These are phyloP conservation scores for Plecotus auritus DNA, from an alignment of 2,113 vertebrate genomes.

Conservation along the genomic window DNA sequence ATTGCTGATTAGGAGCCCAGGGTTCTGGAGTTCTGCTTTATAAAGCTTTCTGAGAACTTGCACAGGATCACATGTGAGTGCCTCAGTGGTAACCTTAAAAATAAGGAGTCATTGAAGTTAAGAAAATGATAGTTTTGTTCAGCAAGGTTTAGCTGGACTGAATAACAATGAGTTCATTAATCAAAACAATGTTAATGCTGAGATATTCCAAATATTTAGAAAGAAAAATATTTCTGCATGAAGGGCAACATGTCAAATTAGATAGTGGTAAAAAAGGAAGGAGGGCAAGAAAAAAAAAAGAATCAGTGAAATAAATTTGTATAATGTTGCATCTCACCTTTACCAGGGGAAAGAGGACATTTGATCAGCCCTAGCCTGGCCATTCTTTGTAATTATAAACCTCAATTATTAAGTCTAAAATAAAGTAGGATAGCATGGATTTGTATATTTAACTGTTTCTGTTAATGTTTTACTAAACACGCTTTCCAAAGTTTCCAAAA, in stretches of 20 bases:
- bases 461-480: background rate
- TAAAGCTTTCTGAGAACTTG: background rate
- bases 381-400: background rate
- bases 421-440: background rate
- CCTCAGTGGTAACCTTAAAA: background rate
- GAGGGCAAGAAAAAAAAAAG: background rate
- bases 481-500: background rate
- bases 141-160: background rate
- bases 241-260: background rate
- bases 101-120: background rate
- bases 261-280: background rate
- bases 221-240: background rate
- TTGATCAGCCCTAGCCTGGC: background rate
- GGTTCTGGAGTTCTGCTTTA: background rate
- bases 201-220: background rate
- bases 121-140: background rate
- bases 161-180: conserved; percentile 21
- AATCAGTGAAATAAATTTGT: background rate
- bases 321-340: background rate
- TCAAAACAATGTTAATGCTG: background rate
- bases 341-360: background rate
- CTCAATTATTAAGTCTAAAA: background rate
- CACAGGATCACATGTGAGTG: background rate
- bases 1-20: background rate
- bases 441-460: background rate